Conservation (phyloP, 2,797 vertebrate genomes). For the Dryobates pubescens region DNA sequence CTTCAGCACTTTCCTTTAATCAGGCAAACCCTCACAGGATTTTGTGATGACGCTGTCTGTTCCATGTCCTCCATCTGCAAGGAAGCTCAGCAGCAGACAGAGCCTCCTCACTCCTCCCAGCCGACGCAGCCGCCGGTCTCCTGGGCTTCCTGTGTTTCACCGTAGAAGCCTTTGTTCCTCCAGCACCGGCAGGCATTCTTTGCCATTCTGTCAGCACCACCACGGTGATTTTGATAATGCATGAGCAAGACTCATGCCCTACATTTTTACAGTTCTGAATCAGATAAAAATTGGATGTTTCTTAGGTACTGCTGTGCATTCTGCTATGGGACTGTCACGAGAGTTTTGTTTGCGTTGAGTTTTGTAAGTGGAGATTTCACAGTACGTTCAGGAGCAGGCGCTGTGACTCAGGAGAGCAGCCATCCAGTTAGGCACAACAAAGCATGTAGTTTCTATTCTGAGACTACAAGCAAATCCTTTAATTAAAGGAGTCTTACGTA, state of each 20-base stretch:
- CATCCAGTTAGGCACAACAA: conserved; percentile 16
- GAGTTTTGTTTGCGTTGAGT: neutral
- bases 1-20: neutral
- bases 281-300: conserved; percentile 18
- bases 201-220: neutral
- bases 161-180: neutral
- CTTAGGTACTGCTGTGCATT: neutral
- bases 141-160: rapidly evolving
- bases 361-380: neutral
- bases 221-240: neutral
- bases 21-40: rapidly evolving
- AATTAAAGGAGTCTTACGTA: conserved; percentile 54
- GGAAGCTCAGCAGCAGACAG: neutral
- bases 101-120: neutral
- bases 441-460: conserved; percentile 3
- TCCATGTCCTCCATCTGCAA: neutral
- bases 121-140: rapidly evolving
- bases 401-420: neutral
- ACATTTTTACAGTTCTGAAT: neutral
- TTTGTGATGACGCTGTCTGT: neutral
- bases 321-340: neutral
- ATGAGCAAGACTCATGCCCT: neutral
- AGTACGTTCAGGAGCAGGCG: neutral
- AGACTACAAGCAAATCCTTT: conserved; percentile 53
- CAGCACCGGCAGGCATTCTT: rapidly evolving